Base-by-base conservation (phyloP, 2,888 invertebrate species). In the Apotomis turbidana region DNA sequence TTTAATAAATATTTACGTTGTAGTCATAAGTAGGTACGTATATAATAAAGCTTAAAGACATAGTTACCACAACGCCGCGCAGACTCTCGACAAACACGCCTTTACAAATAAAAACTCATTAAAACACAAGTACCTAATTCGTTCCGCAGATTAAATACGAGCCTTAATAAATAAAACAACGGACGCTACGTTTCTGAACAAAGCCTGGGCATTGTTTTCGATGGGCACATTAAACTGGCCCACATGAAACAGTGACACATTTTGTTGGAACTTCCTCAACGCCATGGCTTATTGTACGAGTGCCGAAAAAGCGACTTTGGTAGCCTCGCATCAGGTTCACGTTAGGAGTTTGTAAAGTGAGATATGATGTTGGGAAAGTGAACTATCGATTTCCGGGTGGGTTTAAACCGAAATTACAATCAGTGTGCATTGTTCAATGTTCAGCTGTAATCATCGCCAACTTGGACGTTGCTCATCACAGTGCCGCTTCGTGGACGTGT, bases 101-200 rank as follows among this genome's bases (percentile, higher is more conserved):
- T 71, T 58, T 63, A 68, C 72, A 68, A 72, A 72, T 71, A 71
- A 72, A 68, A 72, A 68, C 72, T 72, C 72, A 68, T 72, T 68
- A 72, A 71, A 67, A 71, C 71, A 57, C 67, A 71, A 68, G 68
- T 72, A 41, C 41, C 41, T 41, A 72, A 72, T 72, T 68, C 57
- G 71, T 71, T 63, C 67, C 67, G 57, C 68, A 57, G 68, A 68
- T 68, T 62, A 62, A 68, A 68, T 68, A 72, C 58, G 38, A 57
- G 51, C 68, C 68, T 68, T 68, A 72, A 72, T 72, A 72, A 72
- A 72, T 72, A 72, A 72, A 72, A 72, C 72, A 72, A 49, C 62
- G 62, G 68, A 68, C 71, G 63, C 57, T 57, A 64, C 59, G 64
- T 64, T 63, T 52, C 66, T 49, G 52, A 63, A 72, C 72, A 72